Percentiles rank a stretch among this genome's conserved stretches.
These are phyloP conservation scores for Montipora cactus DNA, from an alignment of 64 coral and sea anemone genomes.

Conservation along the genomic window DNA sequence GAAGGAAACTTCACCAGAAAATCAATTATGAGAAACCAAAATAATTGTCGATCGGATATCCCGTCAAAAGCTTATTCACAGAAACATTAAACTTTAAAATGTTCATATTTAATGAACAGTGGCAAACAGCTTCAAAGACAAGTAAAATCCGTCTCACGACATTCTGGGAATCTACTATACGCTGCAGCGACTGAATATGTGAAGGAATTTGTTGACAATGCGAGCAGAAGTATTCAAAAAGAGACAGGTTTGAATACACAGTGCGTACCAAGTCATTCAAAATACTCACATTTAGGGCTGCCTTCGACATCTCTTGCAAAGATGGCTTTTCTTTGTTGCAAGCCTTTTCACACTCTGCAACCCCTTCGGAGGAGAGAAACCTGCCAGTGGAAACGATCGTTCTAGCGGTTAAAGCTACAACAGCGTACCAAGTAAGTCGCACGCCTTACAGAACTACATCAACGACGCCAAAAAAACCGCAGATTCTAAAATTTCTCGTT, in stretches of 20 bases:
- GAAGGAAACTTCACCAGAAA: constrained; percentile 25
- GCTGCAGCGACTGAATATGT: background rate
- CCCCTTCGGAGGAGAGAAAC: constrained; percentile 97
- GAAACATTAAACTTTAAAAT: constrained; percentile 97
- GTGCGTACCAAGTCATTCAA: background rate
- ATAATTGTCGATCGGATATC: constrained; percentile 42
- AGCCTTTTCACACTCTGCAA: constrained; percentile 88
- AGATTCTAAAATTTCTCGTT: constrained; percentile 31
- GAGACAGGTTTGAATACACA: background rate
- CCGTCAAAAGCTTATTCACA: constrained; percentile 53
- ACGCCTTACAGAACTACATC: background rate
- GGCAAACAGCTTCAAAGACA: constrained; percentile 73
- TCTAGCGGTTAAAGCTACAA: constrained; percentile 13
- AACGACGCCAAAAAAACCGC: constrained; percentile 32
- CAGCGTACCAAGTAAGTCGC: background rate
- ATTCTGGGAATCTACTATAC: background rate
- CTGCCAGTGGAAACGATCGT: constrained; percentile 55
- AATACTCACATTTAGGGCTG: constrained; percentile 94
- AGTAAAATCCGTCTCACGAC: constrained; percentile 62
- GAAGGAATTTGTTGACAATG: background rate
- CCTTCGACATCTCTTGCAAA: constrained; percentile 74
- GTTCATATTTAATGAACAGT: constrained; percentile 98
- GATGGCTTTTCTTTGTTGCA: constrained; percentile 93
- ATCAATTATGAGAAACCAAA: constrained; percentile 54
- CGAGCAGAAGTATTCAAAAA: background rate